Conservation (phyloP, 2,888 invertebrate species). For the Rhamphomyia laevipes region DNA sequence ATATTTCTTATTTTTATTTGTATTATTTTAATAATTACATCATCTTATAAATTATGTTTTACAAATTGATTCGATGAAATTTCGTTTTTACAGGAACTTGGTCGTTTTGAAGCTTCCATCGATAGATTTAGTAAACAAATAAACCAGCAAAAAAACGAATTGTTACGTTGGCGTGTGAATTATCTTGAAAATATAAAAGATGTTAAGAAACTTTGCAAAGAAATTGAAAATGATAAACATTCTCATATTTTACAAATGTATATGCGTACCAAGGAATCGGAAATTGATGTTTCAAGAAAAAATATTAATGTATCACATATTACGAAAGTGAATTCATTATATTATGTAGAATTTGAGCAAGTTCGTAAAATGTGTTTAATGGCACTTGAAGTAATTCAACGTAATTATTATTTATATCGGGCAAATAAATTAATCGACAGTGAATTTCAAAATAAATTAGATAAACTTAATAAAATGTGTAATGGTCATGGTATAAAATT, state of each 20-base stretch:
- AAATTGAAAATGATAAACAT: constrained; percentile 28
- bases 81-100: constrained; percentile 43
- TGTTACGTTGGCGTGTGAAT: constrained; percentile 25
- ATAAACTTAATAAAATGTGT: constrained; percentile 15
- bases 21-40: constrained; percentile 61
- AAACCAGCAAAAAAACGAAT: constrained; percentile 25
- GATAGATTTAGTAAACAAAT: constrained; percentile 23
- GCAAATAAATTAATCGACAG: constrained; percentile 13
- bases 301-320: constrained; percentile 27
- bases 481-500: constrained; percentile 18
- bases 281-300: constrained; percentile 27
- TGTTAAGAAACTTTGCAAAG: constrained; percentile 25
- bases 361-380: neutral
- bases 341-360: constrained; percentile 23
- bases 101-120: constrained; percentile 24
- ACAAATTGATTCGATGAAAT: constrained; percentile 76
- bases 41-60: constrained; percentile 69
- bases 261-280: constrained; percentile 27
- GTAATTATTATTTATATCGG: constrained; percentile 13
- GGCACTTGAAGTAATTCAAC: constrained; percentile 24
- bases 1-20: constrained; percentile 58
- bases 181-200: constrained; percentile 23
- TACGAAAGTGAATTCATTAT: constrained; percentile 25
- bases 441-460: constrained; percentile 14
- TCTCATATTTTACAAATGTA: constrained; percentile 25